These are phyloP conservation scores for Trachelipus rathkii DNA, from an alignment of 1,140 invertebrate species.

Conservation along the genomic window DNA sequence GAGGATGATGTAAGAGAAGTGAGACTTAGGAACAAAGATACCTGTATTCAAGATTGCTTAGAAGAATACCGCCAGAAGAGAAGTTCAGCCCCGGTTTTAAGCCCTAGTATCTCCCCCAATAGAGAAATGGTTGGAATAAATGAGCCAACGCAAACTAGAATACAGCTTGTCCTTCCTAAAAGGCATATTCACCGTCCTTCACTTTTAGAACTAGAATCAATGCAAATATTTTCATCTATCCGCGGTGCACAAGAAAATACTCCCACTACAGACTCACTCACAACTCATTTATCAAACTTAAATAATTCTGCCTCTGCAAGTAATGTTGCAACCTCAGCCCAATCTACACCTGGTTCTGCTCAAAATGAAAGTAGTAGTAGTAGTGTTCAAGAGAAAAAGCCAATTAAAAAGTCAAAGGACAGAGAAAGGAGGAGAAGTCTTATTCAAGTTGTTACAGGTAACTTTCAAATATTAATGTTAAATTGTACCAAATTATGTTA, in stretches of 20 bases:
- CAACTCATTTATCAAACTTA: slow-evolving; percentile 7
- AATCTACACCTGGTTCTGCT: slow-evolving; percentile 1
- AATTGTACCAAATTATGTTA: too few species aligned
- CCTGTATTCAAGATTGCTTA: slow-evolving; percentile 32
- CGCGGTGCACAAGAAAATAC: not conserved
- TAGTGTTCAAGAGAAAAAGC: slow-evolving; percentile 29
- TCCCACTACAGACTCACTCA: not conserved
- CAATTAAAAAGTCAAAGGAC: slow-evolving; percentile 53
- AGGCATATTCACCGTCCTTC: slow-evolving; percentile 34
- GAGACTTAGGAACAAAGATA: slow-evolving; percentile 28
- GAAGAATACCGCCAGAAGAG: slow-evolving; percentile 40
- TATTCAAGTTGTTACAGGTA: slow-evolving; percentile 75
- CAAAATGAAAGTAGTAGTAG: not conserved
- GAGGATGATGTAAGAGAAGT: slow-evolving; percentile 38
- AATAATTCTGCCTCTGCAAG: not conserved
- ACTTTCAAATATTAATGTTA: slow-evolving; percentile 47
- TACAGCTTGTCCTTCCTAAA: slow-evolving; percentile 25
- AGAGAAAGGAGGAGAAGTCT: slow-evolving; percentile 71
- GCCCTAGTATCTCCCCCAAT: not conserved
- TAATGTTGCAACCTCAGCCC: not conserved
- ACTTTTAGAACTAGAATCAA: slow-evolving; percentile 41
- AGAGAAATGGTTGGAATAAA: not conserved
- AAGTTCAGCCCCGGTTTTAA: slow-evolving; percentile 14
- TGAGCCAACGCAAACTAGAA: slow-evolving; percentile 18
- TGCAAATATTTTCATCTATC: slow-evolving; percentile 36